Evolutionary conservation across 1,140 invertebrate genomes (phyloP).

Genomic region (Gyrodactylus bullatarudis): DNA sequence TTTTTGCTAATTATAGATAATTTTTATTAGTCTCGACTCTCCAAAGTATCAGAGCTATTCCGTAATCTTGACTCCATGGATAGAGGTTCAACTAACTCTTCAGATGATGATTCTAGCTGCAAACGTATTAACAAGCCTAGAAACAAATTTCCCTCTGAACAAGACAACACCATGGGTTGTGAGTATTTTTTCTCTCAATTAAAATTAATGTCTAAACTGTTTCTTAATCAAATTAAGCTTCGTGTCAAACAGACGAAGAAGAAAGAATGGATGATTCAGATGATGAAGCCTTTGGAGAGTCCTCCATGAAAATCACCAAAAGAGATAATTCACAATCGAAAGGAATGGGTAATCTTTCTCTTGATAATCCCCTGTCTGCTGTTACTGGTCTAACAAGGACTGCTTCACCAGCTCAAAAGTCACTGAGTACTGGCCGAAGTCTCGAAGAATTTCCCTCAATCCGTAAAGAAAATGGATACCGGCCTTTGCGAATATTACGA

Average conservation of each 20-base stretch:
- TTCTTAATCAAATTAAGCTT: too few species aligned
- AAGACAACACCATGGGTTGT: too few species aligned
- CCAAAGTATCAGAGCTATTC: background rate
- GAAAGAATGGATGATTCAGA: too few species aligned
- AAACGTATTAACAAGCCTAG: background rate
- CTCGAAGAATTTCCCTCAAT: background rate
- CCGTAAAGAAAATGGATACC: background rate
- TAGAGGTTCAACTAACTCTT: background rate
- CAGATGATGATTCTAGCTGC: background rate
- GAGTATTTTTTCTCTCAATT: too few species aligned
- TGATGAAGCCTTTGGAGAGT: too few species aligned
- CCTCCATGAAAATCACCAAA: background rate
- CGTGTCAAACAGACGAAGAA: too few species aligned
- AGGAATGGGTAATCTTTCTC: background rate
- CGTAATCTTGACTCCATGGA: background rate
- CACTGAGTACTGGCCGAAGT: background rate
- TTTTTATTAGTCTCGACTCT: background rate
- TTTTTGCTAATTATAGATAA: background rate
- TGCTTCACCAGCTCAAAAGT: background rate
- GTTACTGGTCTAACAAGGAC: background rate
- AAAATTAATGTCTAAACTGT: too few species aligned
- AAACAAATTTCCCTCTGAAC: too few species aligned
- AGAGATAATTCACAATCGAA: background rate
- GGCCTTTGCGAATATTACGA: conserved; percentile 25
- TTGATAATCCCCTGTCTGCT: background rate